Conservation (phyloP, 2,113 vertebrate genomes). For the Sialia sialis region DNA sequence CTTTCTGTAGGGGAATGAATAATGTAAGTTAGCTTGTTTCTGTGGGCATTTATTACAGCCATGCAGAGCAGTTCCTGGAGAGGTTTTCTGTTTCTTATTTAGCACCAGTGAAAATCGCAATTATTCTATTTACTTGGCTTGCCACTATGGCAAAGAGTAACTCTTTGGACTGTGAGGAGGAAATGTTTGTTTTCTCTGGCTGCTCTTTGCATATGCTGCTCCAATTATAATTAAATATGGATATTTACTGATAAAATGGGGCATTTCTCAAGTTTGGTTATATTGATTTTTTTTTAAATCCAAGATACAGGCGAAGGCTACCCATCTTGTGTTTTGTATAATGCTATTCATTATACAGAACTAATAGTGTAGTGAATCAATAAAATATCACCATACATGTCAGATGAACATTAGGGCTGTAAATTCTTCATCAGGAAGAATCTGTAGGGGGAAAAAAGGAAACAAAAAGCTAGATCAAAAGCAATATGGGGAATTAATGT, state of each 20-base stretch:
- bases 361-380: conserved; percentile 11
- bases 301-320: not conserved
- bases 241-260: conserved; percentile 7
- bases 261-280: not conserved
- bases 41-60: conserved; percentile 29
- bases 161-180: not conserved
- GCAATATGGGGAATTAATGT: conserved; percentile 42
- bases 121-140: conserved; percentile 47
- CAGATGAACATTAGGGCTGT: conserved; percentile 25
- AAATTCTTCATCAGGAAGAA: conserved; percentile 42
- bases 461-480: conserved; percentile 61
- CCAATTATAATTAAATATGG: conserved; percentile 17
- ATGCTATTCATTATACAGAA: conserved; percentile 7
- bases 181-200: conserved; percentile 17
- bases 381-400: conserved; percentile 36
- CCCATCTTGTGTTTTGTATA: not conserved
- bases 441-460: conserved; percentile 33
- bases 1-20: conserved; percentile 27
- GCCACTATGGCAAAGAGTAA: conserved; percentile 1
- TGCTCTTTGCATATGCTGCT: conserved; percentile 25
- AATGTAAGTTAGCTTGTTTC: conserved; percentile 33
- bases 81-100: conserved; percentile 58
- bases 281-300: not conserved
- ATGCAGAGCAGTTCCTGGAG: not conserved
- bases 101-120: conserved; percentile 28